phyloP scores from a whole-genome alignment of 2,888 invertebrate species.

The Hypselothyrea guttata region DNA sequence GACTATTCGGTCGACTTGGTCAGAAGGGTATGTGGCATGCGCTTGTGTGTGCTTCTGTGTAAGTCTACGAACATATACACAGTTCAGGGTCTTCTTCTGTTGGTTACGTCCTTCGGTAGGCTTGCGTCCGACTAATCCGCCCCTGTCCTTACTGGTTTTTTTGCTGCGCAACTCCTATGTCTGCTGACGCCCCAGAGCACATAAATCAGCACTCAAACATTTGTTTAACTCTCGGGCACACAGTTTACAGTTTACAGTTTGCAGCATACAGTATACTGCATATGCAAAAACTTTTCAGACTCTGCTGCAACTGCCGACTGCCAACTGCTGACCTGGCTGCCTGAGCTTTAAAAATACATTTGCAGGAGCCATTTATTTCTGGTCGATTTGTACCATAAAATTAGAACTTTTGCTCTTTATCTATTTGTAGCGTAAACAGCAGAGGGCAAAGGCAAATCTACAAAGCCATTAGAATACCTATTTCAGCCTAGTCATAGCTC shows the following conservation, averaged over 20 bases:
- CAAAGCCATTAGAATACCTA: constrained; percentile 37
- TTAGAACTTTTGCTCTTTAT: background rate
- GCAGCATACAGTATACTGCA: too few species aligned
- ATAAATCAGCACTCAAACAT: constrained; percentile 58
- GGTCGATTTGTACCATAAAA: constrained; percentile 1
- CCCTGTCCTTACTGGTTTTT: too few species aligned
- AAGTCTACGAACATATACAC: too few species aligned
- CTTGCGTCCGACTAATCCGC: too few species aligned
- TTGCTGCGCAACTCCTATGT: constrained; percentile 29
- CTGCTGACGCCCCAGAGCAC: constrained; percentile 28
- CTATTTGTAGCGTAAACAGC: constrained; percentile 24
- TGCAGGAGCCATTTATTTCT: constrained; percentile 11
- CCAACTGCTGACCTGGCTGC: constrained; percentile 11
- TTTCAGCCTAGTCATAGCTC: constrained; percentile 4
- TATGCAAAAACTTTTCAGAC: constrained; percentile 18
- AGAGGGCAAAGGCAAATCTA: constrained; percentile 18
- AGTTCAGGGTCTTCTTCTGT: too few species aligned
- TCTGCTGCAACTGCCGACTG: constrained; percentile 11
- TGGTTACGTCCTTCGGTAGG: too few species aligned
- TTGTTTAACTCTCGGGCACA: constrained; percentile 27
- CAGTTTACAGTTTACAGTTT: too few species aligned
- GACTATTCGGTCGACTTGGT: too few species aligned
- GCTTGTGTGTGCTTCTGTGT: too few species aligned
- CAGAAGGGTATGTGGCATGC: too few species aligned
- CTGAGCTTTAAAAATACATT: constrained; percentile 27